phyloP scores from a whole-genome alignment of 92 coral and sea anemone species.

The Bergia puertoricense region DNA sequence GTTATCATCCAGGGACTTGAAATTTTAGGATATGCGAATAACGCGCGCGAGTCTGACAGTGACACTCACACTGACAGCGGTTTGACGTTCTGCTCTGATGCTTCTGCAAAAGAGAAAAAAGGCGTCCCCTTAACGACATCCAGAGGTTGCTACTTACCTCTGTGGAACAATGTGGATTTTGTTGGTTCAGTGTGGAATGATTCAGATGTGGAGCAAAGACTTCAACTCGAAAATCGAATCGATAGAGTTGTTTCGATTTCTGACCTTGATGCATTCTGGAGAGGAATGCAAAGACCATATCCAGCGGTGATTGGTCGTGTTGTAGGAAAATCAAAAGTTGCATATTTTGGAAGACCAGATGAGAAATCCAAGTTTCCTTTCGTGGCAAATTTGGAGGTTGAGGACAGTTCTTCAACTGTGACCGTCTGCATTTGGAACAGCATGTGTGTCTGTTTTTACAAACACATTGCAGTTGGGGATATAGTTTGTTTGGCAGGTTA shows the following conservation, averaged over 20 bases:
- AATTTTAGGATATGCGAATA: slow-evolving; percentile 35
- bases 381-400: slow-evolving; percentile 53
- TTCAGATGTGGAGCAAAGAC: slow-evolving; percentile 22
- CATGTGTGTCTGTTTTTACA: slow-evolving; percentile 50
- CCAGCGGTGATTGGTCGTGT: slow-evolving; percentile 65
- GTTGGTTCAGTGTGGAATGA: slow-evolving; percentile 58
- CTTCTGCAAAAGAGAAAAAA: slow-evolving; percentile 48
- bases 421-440: slow-evolving; percentile 58
- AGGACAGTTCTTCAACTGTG: slow-evolving; percentile 52
- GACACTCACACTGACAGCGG: neutral
- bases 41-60: neutral
- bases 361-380: slow-evolving; percentile 55
- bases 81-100: slow-evolving; percentile 36
- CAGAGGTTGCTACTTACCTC: slow-evolving; percentile 63
- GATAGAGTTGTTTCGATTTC: slow-evolving; percentile 40
- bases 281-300: slow-evolving; percentile 46
- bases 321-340: slow-evolving; percentile 63
- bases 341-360: slow-evolving; percentile 67
- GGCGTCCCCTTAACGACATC: slow-evolving; percentile 46
- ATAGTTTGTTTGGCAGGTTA: slow-evolving; percentile 48
- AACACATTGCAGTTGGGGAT: slow-evolving; percentile 62
- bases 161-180: slow-evolving; percentile 64
- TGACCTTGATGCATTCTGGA: slow-evolving; percentile 61
- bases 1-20: slow-evolving; percentile 53
- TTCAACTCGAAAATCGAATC: slow-evolving; percentile 36